Evolutionary conservation across 2,888 invertebrate species (phyloP), one percentile per base, ranked within the genome.

Genomic region (Sceliomorpha sp.): DNA sequence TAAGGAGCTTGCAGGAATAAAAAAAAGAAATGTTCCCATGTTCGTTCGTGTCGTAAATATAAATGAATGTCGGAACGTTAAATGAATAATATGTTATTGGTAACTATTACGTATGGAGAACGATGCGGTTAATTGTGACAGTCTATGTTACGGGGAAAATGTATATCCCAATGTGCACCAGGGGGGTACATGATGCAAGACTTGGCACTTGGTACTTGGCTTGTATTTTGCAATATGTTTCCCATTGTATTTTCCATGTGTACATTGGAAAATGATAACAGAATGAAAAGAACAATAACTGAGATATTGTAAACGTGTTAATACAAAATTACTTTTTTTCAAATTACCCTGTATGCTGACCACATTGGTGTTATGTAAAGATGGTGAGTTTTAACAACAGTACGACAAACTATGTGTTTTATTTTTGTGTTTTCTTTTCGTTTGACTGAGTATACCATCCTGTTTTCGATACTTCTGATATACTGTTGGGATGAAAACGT

Each of bases 361-460:
- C 75, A 79, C 80, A 67, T 81, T 82, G 85, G 79, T 82, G 81
- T 83, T 81, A 77, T 79, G 68, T 77, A 78, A 81, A 88, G 88
- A 87, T 81, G 89, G 89, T 88, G 85, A 88, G 88, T 88, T 78
- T 74, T 69, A 76, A 75, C 50, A 68, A 70, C 70, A 72, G 73
- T 76, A 72, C 69, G 74, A 73, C 67, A 74, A 73, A 56, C 72
- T 62, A 69, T 77, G 73, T 78, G 78, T 80, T 77, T 82, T 74
- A 74, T 76, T 77, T 75, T 73, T 73, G 73, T 75, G 74, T 72
- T 73, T 71, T 72, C 56, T 42, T 48, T 40, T 39, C 13, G 14
- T 53, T 9, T 32, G 9, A 14, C 4, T 7, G 7, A 31, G 10
- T 10, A 3, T 31, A n/a, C 8, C 9, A 31, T 4, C 10, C 10